Conservation (phyloP, 2,797 vertebrate species). For the Hemitrygon akajei region DNA sequence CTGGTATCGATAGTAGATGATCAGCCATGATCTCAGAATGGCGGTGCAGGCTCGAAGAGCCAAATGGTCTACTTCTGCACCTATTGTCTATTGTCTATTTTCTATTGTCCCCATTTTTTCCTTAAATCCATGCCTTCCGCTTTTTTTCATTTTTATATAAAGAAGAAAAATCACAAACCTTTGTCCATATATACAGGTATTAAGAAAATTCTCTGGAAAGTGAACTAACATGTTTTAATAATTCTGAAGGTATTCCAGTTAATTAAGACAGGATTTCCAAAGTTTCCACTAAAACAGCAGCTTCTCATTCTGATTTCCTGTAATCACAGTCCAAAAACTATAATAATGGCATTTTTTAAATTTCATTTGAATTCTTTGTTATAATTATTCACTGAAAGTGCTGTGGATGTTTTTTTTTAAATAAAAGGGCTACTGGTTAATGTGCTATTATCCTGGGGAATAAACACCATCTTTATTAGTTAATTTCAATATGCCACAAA, state of each 20-base stretch:
- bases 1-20: no score
- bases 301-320: background rate
- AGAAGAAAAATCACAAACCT: background rate
- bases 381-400: background rate
- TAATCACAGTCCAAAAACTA: background rate
- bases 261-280: background rate
- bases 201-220: background rate
- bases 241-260: background rate
- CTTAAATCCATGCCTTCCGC: background rate
- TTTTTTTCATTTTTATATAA: no score
- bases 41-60: no score
- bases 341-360: background rate
- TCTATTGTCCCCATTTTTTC: background rate
- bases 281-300: background rate
- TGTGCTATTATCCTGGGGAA: background rate
- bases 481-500: background rate
- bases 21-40: no score
- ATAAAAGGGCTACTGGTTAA: background rate
- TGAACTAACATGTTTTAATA: background rate
- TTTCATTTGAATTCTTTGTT: background rate
- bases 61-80: no score
- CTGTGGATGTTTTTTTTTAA: background rate
- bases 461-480: background rate
- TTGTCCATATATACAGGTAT: background rate
- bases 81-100: no score